A percentile compares a stretch with the other conserved stretches of the same genome.
phyloP scores from a whole-genome alignment of 2,888 invertebrate species.

The Acleris literana region DNA sequence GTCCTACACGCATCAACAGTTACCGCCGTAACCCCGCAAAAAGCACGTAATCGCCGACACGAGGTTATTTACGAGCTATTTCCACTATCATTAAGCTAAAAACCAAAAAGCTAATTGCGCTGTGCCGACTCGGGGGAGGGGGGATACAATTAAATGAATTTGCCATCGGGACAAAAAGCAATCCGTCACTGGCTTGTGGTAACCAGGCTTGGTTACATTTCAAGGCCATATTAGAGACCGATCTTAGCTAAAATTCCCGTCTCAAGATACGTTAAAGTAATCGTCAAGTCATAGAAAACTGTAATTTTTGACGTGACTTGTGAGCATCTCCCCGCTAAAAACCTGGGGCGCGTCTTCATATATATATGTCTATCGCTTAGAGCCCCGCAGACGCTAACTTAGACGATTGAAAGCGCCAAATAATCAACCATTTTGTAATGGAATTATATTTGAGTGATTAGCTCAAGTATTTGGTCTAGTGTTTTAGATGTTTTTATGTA shows the following conservation, averaged over 20 bases:
- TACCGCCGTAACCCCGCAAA: constrained; percentile 18
- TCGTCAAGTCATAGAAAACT: too few species aligned
- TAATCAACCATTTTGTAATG: too few species aligned
- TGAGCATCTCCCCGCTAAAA: background rate
- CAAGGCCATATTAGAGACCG: background rate
- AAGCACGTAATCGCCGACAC: constrained; percentile 12
- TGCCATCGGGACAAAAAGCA: constrained; percentile 67
- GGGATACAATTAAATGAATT: constrained; percentile 79
- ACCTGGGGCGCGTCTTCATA: too few species aligned
- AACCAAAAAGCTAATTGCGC: constrained; percentile 61
- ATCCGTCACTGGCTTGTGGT: constrained; percentile 47
- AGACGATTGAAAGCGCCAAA: too few species aligned
- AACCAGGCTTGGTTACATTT: constrained; percentile 43
- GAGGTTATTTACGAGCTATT: constrained; percentile 44
- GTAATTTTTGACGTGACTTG: too few species aligned
- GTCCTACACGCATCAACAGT: background rate
- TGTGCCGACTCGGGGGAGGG: constrained; percentile 57
- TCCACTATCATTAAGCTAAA: constrained; percentile 46
- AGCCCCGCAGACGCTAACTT: too few species aligned
- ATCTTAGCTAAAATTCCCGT: background rate
- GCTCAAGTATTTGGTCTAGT: too few species aligned
- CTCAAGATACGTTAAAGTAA: too few species aligned
- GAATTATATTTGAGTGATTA: too few species aligned
- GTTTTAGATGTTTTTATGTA: too few species aligned
- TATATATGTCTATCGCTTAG: too few species aligned